These are phyloP conservation scores for Axinella damicornis DNA, from an alignment of 37 sponge, comb jelly and placozoan species.

Conservation along the genomic window DNA sequence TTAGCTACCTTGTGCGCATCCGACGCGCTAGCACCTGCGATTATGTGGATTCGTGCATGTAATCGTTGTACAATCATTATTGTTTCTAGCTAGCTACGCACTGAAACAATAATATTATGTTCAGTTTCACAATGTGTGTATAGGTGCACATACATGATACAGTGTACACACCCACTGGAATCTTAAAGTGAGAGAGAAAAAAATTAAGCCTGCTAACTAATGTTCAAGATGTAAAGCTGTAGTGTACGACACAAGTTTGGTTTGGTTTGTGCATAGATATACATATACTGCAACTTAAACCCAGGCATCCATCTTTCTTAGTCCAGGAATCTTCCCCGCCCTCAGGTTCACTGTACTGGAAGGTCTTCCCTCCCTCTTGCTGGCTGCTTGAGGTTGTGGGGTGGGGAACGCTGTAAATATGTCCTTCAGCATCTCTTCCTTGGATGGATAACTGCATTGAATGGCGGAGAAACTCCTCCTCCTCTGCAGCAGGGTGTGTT, in stretches of 20 bases:
- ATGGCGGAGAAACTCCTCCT: constrained; percentile 15
- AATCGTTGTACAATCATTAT: no score
- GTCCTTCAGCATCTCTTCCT: constrained; percentile 39
- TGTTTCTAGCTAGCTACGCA: no score
- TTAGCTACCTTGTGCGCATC: background rate
- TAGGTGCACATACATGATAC: no score
- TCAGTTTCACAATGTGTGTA: no score
- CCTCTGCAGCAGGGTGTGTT: background rate
- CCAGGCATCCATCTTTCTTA: constrained; percentile 13
- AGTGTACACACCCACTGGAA: no score
- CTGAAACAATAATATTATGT: no score
- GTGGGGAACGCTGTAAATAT: constrained; percentile 33
- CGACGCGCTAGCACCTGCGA: background rate
- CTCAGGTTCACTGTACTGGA: constrained; percentile 37
- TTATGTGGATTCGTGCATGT: no score
- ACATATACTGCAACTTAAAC: background rate
- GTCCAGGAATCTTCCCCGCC: constrained; percentile 35
- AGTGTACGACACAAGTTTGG: no score
- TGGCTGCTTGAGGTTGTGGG: constrained; percentile 28
- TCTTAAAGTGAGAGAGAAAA: no score
- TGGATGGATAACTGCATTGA: constrained; percentile 8
- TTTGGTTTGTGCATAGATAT: no score
- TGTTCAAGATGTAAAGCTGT: no score
- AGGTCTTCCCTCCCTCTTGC: constrained; percentile 39
- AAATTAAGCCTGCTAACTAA: no score